Conservation (phyloP, 2,797 vertebrate species). For the Sebastes hopkinsi region DNA sequence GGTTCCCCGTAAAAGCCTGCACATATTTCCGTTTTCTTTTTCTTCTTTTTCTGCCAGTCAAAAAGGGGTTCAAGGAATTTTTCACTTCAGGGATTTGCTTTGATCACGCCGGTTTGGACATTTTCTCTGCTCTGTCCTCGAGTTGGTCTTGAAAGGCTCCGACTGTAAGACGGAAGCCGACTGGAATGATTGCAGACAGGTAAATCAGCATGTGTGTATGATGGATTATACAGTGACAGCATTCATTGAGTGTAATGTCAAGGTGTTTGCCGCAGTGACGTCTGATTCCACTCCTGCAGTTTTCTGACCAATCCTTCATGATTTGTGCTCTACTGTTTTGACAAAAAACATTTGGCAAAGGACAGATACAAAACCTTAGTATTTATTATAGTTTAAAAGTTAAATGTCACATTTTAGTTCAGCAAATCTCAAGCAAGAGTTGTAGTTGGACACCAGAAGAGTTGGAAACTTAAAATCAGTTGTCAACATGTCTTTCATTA, state of each 20-base stretch:
- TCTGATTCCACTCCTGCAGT: constrained; percentile 5
- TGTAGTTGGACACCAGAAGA: not conserved
- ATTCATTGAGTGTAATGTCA: constrained; percentile 17
- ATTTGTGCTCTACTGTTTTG: not conserved
- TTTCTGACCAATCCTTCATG: not conserved
- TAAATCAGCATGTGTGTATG: constrained; percentile 35
- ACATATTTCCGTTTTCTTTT: constrained; percentile 29
- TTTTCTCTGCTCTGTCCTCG: constrained; percentile 48
- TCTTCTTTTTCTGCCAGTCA: constrained; percentile 35
- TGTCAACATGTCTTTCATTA: not conserved
- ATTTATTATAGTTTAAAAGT: not conserved
- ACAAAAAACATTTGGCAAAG: not conserved
- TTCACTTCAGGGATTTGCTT: constrained; percentile 64
- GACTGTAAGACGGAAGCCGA: constrained; percentile 18
- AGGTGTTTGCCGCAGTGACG: constrained; percentile 10
- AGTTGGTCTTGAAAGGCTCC: constrained; percentile 45
- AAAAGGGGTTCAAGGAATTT: constrained; percentile 55
- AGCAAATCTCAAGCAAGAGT: not conserved
- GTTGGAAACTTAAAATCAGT: not conserved
- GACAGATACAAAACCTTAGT: not conserved
- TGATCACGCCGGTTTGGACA: constrained; percentile 52
- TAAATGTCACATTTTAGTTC: not conserved
- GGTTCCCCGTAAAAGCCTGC: constrained; percentile 42
- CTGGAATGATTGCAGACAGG: constrained; percentile 45
- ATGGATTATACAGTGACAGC: constrained; percentile 40